Evolutionary conservation across 64 coral and sea anemone genomes (phyloP), one percentile per base, ranked within the genome.

Genomic region (Anthopleura sola): DNA sequence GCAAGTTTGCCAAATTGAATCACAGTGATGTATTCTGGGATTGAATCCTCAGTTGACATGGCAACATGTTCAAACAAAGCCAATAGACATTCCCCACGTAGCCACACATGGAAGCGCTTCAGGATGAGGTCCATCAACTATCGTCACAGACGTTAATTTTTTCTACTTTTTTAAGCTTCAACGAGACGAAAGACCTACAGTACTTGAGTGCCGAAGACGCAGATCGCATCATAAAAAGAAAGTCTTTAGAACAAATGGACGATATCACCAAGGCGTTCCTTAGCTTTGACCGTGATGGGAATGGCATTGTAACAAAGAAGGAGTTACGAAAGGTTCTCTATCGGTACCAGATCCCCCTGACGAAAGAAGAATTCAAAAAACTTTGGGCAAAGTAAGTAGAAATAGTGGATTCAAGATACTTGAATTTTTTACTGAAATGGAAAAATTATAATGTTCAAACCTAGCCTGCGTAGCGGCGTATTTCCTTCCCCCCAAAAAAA

Each of bases 281-380:
- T 11, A 33, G 47, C 88, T 98, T 98, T 88, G 95, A 98, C 56
- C 92, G 83, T 14, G 92, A 98, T 89, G 95, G 95, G 32, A 98
- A 98, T 36, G 95, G 95, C 24, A 91, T 98, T 24, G 95, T 98
- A 50, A 94, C 95, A 19, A 98, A 98, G 89, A 94, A 91, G 34
- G 95, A 98, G 71, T 83, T 98, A 36, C 82, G 89, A 49, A 98
- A 94, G 44, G 89, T 98, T 55, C 86, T 98, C n/a, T 94, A 98
- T 84, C 86, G 85, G 7, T 98, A 88, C 55, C 95, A 98, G 78
- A 93, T 98, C 36, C 89, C 95, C 12, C 78, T 98, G 40, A 88
- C 85, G 6, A 91, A 98, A 68, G 88, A 94, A 78, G 95, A 94
- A 32, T 98, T 98, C 58, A 88, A 93, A 68, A 98, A 98, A 83